Evolutionary conservation across 1,140 invertebrate genomes (phyloP).

Genomic region (Drosophila sp.): DNA sequence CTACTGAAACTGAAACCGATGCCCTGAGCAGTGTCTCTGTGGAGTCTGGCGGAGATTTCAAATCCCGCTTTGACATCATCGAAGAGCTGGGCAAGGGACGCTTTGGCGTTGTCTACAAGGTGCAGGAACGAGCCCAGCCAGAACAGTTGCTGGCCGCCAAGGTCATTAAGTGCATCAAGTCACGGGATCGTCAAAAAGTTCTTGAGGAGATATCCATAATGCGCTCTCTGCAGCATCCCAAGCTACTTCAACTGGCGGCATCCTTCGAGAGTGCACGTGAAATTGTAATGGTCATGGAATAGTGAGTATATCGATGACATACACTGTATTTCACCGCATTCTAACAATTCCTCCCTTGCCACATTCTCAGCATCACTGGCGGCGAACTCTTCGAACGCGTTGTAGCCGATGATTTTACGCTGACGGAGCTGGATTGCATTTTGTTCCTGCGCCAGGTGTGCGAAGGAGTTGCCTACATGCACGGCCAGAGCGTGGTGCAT

Average conservation of each 20-base stretch:
- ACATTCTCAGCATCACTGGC: conserved; percentile 90
- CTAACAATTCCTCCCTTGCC: conserved; percentile 12
- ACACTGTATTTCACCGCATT: background rate
- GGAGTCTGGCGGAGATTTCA: conserved; percentile 87
- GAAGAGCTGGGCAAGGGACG: conserved; percentile 93
- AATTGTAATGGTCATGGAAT: conserved; percentile 96
- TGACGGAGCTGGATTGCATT: conserved; percentile 95
- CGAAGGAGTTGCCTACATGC: conserved; percentile 95
- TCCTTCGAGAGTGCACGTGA: conserved; percentile 94
- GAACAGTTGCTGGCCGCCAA: conserved; percentile 94
- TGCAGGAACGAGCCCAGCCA: conserved; percentile 89
- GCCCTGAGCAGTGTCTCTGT: conserved; percentile 62
- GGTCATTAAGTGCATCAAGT: conserved; percentile 92
- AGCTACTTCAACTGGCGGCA: conserved; percentile 93
- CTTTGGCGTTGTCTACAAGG: conserved; percentile 91
- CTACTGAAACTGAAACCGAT: conserved; percentile 76
- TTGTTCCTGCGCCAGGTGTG: conserved; percentile 97
- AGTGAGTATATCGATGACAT: conserved; percentile 89
- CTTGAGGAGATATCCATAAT: conserved; percentile 96
- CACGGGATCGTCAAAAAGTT: conserved; percentile 93
- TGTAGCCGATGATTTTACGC: conserved; percentile 95
- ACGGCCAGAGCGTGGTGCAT: conserved; percentile 93
- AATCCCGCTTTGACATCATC: conserved; percentile 87
- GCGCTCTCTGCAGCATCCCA: conserved; percentile 95
- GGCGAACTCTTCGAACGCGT: conserved; percentile 97